Evolutionary conservation across 2,888 invertebrate species (phyloP), one percentile per base, ranked within the genome.

Genomic region (Sisyra terminalis): DNA sequence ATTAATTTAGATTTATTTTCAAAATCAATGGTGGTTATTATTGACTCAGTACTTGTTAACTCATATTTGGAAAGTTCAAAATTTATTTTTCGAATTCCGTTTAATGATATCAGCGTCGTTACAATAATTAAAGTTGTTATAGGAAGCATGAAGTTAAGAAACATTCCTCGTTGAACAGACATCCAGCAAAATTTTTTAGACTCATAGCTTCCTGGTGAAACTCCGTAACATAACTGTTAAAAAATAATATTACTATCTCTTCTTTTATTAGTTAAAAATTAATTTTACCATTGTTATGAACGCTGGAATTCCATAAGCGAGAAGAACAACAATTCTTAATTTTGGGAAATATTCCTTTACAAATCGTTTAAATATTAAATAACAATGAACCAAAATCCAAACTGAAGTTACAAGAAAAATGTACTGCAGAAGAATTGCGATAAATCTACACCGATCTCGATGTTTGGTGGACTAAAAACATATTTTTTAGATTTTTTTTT

Each of bases 101-200:
- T 61, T 47, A 76, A 66, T n/a, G 74, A 67, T 7, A 71, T 68
- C 2, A 67, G 61, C 1, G 73, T 73, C 48, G 76, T 77, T 46
- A 75, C 68, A 38, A 79, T 59, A 40, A 82, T 78, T 24, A 81
- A 60, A 15, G 73, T 60, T 55, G 76, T 78, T 1, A 78, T 73
- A 9, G 82, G 82, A 13, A 78, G 67, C 72, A 82, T 79, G 56
- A 78, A 82, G 35, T 81, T 79, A 55, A 80, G 65, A 10, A 81
- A 71, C 78, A 82, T 81, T 4, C 81, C 81, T 52, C 76, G 73
- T 57, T 79, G 78, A 36, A 81, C 75, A 0, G 80, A 80, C 69
- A 82, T 75, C 74, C 81, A 83, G 55, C 82, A 83, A 55, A 79
- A 82, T 51, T 73, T 71, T 50, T 73, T 73, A 29, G 73, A 75